Evolutionary conservation across 1,140 invertebrate species (phyloP), one percentile per base, ranked within the genome.

Genomic region (Sinella curviseta): DNA sequence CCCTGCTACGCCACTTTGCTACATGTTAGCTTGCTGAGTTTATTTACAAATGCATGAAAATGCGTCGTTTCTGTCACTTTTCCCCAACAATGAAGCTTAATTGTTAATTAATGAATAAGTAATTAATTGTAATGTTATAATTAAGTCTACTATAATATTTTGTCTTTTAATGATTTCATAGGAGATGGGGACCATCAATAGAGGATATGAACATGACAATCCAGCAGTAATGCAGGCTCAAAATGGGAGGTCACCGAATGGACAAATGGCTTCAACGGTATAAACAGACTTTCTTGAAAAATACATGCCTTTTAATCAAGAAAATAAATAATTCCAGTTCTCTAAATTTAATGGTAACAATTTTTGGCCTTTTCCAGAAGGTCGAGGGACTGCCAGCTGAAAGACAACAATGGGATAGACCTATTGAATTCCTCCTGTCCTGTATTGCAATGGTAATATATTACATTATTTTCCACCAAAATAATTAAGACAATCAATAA

Each of bases 401-500:
- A 14, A n/a, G 85, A n/a, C 78, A 86, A 70, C 84, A 86, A 77
- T 86, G 86, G 86, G 74, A 77, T 8, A 85, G 82, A 60, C 82
- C 82, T 31, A 75, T 86, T 12, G 85, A 86, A 77, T 86, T 86
- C 76, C 83, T 89, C 8, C 80, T 89, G 12, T 88, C 88, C 8
- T 88, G 88, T 74, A 86, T 89, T 55, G 87, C 88, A 39, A 87
- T 88, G 86, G n/a, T n/a, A n/a, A n/a, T n/a, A n/a, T n/a, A n/a
- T n/a, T n/a, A n/a, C n/a, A n/a, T n/a, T n/a, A n/a, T n/a, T n/a
- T n/a, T n/a, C n/a, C n/a, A n/a, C n/a, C n/a, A n/a, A n/a, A n/a
- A n/a, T n/a, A n/a, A n/a, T n/a, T n/a, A n/a, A n/a, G n/a, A n/a
- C n/a, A n/a, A n/a, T n/a, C n/a, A n/a, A n/a, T n/a, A n/a, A n/a